Conservation (phyloP, 2,113 vertebrate species). For the Calyptommatus sinebrachiatus region DNA sequence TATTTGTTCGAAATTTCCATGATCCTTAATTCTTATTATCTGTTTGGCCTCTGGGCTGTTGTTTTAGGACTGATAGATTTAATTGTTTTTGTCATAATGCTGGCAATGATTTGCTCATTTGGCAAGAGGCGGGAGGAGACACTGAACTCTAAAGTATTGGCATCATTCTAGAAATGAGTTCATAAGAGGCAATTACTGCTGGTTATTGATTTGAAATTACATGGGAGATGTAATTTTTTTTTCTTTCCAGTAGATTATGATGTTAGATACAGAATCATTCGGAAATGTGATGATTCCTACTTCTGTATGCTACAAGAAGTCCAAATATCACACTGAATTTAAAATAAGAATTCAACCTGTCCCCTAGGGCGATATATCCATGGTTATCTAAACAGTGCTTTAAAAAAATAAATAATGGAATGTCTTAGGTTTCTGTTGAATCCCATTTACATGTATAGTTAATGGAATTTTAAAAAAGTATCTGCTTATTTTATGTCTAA, state of each 20-base stretch:
- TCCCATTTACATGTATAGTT: accelerated
- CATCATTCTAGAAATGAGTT: slow-evolving; percentile 20
- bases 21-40: neutral
- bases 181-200: slow-evolving; percentile 36
- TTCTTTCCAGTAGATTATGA: neutral
- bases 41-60: neutral
- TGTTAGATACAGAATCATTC: accelerated
- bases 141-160: slow-evolving; percentile 29
- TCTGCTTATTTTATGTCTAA: neutral
- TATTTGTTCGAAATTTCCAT: neutral
- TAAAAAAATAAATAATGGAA: accelerated
- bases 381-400: neutral
- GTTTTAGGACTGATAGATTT: neutral
- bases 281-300: neutral
- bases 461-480: neutral
- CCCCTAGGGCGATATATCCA: accelerated
- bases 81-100: slow-evolving; percentile 10
- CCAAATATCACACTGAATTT: neutral
- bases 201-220: slow-evolving; percentile 38
- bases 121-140: slow-evolving; percentile 3
- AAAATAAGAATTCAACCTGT: accelerated
- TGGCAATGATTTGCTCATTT: slow-evolving; percentile 28
- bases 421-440: neutral
- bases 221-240: slow-evolving; percentile 16
- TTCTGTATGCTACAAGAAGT: neutral